Conservation (phyloP, 2,888 invertebrate species). For the Ormyrus pomaceus region DNA sequence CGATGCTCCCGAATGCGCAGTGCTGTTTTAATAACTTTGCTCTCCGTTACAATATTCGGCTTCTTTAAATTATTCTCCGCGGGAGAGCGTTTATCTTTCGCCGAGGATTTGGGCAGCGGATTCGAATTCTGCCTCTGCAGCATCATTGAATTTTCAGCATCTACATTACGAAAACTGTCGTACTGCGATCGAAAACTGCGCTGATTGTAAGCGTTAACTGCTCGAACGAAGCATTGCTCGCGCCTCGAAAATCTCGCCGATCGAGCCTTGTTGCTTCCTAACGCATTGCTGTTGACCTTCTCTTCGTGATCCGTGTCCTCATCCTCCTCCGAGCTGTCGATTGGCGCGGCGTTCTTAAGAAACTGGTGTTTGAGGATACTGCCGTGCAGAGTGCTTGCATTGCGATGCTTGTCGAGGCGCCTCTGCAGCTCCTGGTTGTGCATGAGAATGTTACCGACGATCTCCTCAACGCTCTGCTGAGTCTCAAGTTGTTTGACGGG, state of each 20-base stretch:
- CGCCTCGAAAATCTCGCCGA: constrained; percentile 58
- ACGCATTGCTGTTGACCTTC: constrained; percentile 34
- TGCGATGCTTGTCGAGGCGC: constrained; percentile 84
- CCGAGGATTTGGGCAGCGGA: neutral
- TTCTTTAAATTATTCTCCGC: constrained; percentile 62
- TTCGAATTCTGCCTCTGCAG: constrained; percentile 29
- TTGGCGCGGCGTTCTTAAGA: constrained; percentile 72
- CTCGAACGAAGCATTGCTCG: constrained; percentile 66
- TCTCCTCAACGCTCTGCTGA: constrained; percentile 82
- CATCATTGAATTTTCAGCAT: constrained; percentile 13
- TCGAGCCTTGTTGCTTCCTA: constrained; percentile 55
- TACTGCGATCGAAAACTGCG: constrained; percentile 65
- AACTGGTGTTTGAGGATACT: constrained; percentile 67
- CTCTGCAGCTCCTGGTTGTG: constrained; percentile 90
- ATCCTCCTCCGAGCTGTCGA: constrained; percentile 52
- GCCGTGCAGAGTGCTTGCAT: constrained; percentile 78
- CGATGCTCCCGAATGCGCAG: constrained; percentile 67
- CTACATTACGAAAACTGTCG: constrained; percentile 67
- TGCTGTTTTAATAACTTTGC: constrained; percentile 69
- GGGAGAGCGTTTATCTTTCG: constrained; percentile 44
- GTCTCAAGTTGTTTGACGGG: constrained; percentile 15
- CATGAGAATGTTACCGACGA: constrained; percentile 89
- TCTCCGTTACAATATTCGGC: constrained; percentile 68
- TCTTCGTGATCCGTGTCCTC: constrained; percentile 47
- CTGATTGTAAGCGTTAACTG: constrained; percentile 69